phyloP scores from a whole-genome alignment of 2,888 invertebrate genomes.

The Pseudococcus viburni region DNA sequence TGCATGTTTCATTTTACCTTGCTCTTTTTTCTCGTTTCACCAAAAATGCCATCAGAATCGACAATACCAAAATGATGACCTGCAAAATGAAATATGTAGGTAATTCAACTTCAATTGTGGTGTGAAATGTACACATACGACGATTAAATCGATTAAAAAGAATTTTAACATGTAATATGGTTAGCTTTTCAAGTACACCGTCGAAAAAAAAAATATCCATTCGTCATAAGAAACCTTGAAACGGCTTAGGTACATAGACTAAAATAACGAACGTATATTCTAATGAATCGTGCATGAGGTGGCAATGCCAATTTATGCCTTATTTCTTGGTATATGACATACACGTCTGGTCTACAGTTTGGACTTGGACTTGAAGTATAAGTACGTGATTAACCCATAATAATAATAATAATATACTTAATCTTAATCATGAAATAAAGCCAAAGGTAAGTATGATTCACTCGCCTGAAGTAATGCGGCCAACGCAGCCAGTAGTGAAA shows the following conservation, averaged over 20 bases:
- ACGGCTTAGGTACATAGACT: background rate
- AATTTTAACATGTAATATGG: background rate
- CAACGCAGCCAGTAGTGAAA: slow-evolving; percentile 48
- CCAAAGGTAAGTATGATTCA: background rate
- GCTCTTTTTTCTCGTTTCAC: slow-evolving; percentile 59
- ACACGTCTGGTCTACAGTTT: background rate
- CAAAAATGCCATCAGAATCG: slow-evolving; percentile 59
- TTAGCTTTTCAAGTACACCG: background rate
- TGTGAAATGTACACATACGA: background rate
- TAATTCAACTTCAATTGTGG: background rate
- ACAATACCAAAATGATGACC: slow-evolving; percentile 50
- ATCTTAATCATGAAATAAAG: background rate
- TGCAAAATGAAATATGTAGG: slow-evolving; percentile 30
- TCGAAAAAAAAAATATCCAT: background rate
- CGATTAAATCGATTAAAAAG: background rate
- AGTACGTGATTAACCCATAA: background rate
- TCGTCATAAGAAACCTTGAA: background rate
- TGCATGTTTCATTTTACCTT: slow-evolving; percentile 8
- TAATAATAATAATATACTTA: background rate
- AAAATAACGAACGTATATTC: background rate
- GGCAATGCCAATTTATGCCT: background rate
- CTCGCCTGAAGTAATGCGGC: slow-evolving; percentile 49
- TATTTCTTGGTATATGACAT: background rate
- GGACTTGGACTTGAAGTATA: background rate
- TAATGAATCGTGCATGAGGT: background rate